Conservation (phyloP, 2,797 vertebrate species). For the Agapornis canus region DNA sequence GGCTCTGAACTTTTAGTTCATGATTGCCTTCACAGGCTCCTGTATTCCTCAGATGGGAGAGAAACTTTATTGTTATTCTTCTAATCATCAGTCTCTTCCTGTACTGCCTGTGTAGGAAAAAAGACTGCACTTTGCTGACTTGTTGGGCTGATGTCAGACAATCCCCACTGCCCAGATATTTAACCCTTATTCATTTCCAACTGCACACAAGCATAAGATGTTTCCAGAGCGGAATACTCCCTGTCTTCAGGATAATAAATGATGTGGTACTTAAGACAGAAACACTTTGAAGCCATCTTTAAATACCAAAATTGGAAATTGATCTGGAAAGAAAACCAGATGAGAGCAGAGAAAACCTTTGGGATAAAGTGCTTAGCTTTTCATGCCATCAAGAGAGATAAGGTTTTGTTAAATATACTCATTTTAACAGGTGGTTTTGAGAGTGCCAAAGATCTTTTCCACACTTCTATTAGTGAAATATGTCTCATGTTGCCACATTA, state of each 20-base stretch:
- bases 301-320: conserved; percentile 46
- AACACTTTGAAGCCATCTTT: conserved; percentile 34
- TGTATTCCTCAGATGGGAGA: background rate
- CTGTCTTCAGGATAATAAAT: background rate
- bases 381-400: conserved; percentile 27
- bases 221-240: background rate
- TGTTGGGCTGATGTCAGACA: background rate
- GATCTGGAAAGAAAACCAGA: background rate
- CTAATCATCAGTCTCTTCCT: background rate
- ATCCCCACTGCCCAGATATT: background rate
- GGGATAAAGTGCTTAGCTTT: conserved; percentile 23
- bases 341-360: conserved; percentile 21
- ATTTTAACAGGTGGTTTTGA: background rate
- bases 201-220: background rate
- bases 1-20: background rate
- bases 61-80: background rate
- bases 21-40: background rate
- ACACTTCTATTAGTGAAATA: background rate
- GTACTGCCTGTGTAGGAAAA: background rate
- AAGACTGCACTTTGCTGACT: background rate
- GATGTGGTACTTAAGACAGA: background rate
- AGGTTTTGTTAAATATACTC: conserved; percentile 7
- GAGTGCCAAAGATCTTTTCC: background rate
- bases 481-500: background rate
- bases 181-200: background rate